Conservation (phyloP, 1,140 invertebrate genomes). For the Drosophila fuyamai region DNA sequence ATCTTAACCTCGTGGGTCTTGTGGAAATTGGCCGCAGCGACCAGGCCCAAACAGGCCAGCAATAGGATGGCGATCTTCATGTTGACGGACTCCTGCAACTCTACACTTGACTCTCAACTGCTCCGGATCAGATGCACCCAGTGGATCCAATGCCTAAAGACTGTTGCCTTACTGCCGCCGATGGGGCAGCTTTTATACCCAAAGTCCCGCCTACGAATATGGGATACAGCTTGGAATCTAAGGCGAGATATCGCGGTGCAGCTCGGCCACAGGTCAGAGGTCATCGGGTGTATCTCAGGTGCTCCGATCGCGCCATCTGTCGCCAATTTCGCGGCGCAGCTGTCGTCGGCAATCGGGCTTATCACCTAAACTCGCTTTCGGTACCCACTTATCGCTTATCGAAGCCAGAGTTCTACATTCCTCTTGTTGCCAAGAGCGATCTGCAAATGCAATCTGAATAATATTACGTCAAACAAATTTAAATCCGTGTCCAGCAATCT, state of each 20-base stretch:
- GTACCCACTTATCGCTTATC: not conserved
- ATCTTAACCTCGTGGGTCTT: conserved; percentile 58
- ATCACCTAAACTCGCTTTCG: conserved; percentile 16
- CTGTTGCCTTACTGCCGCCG: conserved; percentile 51
- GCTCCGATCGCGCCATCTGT: conserved; percentile 31
- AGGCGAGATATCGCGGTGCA: conserved; percentile 4
- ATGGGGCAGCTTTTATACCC: conserved; percentile 46
- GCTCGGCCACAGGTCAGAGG: not conserved
- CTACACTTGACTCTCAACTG: conserved; percentile 48
- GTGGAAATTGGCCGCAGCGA: conserved; percentile 56
- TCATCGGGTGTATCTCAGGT: conserved; percentile 21
- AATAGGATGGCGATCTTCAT: conserved; percentile 73
- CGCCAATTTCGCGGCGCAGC: conserved; percentile 12
- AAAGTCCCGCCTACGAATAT: not conserved
- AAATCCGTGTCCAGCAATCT: conserved; percentile 17
- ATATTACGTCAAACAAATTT: conserved; percentile 1
- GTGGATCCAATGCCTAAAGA: conserved; percentile 76
- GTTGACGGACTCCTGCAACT: conserved; percentile 25
- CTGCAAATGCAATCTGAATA: conserved; percentile 23
- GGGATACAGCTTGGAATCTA: not conserved
- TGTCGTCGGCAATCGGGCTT: conserved; percentile 14
- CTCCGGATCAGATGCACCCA: conserved; percentile 65
- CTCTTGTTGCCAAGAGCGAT: conserved; percentile 31
- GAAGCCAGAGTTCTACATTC: not conserved
- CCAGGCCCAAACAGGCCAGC: conserved; percentile 67